phyloP scores from a whole-genome alignment of 2,888 invertebrate species.

The Drosophila cognata region DNA sequence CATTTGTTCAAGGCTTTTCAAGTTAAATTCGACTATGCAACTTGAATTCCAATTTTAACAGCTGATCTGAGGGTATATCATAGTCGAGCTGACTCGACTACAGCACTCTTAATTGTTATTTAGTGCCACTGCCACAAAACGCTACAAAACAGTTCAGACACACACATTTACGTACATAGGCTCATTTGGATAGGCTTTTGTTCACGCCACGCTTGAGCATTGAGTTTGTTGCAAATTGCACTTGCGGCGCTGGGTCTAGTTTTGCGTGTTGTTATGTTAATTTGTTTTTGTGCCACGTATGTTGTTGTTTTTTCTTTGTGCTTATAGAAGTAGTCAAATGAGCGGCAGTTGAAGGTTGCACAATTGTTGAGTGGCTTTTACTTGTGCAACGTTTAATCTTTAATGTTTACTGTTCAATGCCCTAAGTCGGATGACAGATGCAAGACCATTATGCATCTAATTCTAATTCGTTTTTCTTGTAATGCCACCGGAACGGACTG shows the following conservation, averaged over 20 bases:
- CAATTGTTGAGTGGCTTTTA: constrained; percentile 42
- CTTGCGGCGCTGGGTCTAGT: constrained; percentile 56
- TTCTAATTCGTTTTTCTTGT: too few relatives aligned
- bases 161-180: not conserved
- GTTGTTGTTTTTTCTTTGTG: not conserved
- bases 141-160: constrained; percentile 34
- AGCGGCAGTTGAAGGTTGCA: constrained; percentile 75
- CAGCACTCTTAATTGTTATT: constrained; percentile 21
- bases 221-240: constrained; percentile 76
- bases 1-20: not conserved
- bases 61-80: constrained; percentile 1
- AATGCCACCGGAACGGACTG: constrained; percentile 13
- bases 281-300: constrained; percentile 50
- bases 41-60: not conserved
- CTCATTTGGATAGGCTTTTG: constrained; percentile 35
- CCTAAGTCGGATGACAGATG: not conserved
- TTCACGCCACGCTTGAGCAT: constrained; percentile 57
- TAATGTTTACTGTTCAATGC: constrained; percentile 21
- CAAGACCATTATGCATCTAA: not conserved
- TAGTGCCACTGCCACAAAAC: constrained; percentile 28
- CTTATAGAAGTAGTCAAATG: constrained; percentile 47
- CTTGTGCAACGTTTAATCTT: constrained; percentile 50
- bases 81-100: not conserved
- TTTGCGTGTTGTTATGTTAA: constrained; percentile 65
- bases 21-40: not conserved